Percentiles rank a stretch among this genome's conserved stretches.
Conservation (phyloP, 2,113 vertebrate species). For the Serinus canaria region DNA sequence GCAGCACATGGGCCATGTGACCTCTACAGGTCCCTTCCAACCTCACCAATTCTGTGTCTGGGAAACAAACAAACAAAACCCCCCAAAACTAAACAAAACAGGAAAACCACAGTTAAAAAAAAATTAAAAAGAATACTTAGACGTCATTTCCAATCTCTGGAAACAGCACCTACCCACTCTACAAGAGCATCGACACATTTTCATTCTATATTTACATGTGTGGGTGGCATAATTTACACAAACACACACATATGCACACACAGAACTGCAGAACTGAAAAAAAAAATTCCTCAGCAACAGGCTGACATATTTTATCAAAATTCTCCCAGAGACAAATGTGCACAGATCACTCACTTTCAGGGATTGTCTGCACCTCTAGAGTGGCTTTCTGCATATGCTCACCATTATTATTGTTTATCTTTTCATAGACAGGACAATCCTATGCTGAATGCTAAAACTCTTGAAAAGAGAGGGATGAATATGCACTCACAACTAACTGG, state of each 20-base stretch:
- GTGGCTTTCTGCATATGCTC: not conserved
- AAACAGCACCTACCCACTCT: not conserved
- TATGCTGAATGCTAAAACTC: not conserved
- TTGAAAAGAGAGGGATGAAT: not conserved
- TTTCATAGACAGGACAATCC: not conserved
- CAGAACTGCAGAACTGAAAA: not conserved
- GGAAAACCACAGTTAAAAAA: not conserved
- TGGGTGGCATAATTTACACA: not conserved
- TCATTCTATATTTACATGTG: not conserved
- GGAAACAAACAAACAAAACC: not conserved
- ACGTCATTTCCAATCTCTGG: not conserved
- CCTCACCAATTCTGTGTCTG: not conserved
- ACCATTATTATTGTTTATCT: not conserved
- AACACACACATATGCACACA: not conserved
- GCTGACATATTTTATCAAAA: not conserved
- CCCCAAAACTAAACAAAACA: not conserved
- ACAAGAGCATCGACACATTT: not conserved
- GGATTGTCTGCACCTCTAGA: not conserved
- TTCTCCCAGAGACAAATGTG: not conserved
- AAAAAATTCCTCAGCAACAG: not conserved
- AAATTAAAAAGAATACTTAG: not conserved
- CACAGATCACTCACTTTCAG: not conserved
- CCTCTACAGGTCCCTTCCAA: not conserved
- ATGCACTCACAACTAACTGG: not conserved
- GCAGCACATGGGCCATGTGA: not conserved